Percentiles rank a stretch among this genome's conserved stretches.
These are phyloP conservation scores for Oreochromis niloticus DNA, from an alignment of 2,113 vertebrate genomes.

Conservation along the genomic window DNA sequence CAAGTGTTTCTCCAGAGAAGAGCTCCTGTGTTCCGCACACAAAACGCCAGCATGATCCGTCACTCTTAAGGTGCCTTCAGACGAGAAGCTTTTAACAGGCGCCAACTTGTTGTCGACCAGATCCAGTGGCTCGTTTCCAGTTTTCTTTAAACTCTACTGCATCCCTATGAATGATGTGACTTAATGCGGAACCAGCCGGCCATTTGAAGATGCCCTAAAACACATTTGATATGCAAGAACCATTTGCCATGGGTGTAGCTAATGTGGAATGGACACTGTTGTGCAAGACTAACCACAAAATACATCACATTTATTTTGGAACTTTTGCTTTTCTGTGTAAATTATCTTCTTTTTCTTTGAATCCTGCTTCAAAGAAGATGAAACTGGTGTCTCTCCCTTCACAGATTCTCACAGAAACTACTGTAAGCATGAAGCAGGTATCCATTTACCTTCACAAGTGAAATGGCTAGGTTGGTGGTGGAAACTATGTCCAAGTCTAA, in stretches of 20 bases:
- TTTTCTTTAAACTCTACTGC: background rate
- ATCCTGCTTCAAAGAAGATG: background rate
- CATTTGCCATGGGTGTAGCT: background rate
- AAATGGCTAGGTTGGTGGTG: background rate
- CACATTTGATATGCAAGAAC: background rate
- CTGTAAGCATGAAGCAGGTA: background rate
- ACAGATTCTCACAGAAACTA: background rate
- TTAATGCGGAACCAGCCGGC: background rate
- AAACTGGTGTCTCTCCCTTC: background rate
- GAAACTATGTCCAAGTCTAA: background rate
- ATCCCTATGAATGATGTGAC: constrained; percentile 15
- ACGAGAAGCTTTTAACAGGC: constrained; percentile 11
- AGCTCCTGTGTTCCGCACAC: background rate
- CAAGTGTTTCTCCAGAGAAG: background rate
- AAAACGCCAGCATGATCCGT: background rate
- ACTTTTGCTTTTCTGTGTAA: background rate
- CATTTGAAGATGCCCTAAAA: background rate
- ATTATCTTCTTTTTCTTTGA: background rate
- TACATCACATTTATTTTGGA: background rate
- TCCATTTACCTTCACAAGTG: background rate
- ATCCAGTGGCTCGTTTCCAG: constrained; percentile 26
- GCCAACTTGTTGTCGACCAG: constrained; percentile 12
- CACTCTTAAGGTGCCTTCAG: constrained; percentile 36
- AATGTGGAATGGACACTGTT: background rate
- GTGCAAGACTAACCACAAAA: background rate